Percentiles rank a stretch among this genome's conserved stretches.
These are phyloP conservation scores for Podarcis cretensis DNA, from an alignment of 2,113 vertebrate genomes.

Conservation along the genomic window DNA sequence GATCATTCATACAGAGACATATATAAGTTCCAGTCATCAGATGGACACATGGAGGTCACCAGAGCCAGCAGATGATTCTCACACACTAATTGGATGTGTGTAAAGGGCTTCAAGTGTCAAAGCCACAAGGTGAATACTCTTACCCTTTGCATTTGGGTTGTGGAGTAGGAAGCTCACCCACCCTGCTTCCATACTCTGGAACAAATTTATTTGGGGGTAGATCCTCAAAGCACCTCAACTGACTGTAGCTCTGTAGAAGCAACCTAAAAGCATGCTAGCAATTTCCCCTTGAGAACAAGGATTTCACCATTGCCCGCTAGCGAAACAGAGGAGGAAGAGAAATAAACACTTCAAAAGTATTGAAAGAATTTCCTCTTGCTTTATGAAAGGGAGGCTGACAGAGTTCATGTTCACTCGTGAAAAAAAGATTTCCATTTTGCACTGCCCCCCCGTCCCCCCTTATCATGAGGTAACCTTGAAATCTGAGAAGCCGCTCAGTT, in stretches of 20 bases:
- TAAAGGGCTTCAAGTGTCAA: too few species aligned
- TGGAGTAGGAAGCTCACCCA: neutral
- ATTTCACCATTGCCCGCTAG: neutral
- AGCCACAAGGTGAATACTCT: neutral
- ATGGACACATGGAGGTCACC: too few species aligned
- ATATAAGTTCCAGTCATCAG: too few species aligned
- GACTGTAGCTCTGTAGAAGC: neutral
- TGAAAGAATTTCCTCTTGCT: conserved; percentile 24
- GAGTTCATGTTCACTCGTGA: neutral
- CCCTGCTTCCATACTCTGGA: neutral
- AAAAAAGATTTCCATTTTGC: conserved; percentile 6
- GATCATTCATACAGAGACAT: too few species aligned
- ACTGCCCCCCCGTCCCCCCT: neutral
- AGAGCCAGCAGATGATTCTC: too few species aligned
- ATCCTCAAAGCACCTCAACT: neutral
- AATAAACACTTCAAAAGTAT: neutral
- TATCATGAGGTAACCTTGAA: neutral
- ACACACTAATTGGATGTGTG: too few species aligned
- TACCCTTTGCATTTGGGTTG: neutral
- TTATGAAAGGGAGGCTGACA: neutral
- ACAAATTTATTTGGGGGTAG: neutral
- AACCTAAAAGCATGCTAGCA: neutral
- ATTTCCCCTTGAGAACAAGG: neutral
- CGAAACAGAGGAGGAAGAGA: too few species aligned
- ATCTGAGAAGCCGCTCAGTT: neutral